Evolutionary conservation across 1,140 invertebrate species (phyloP), one percentile per base, ranked within the genome.

Genomic region (Triops cancriformis): DNA sequence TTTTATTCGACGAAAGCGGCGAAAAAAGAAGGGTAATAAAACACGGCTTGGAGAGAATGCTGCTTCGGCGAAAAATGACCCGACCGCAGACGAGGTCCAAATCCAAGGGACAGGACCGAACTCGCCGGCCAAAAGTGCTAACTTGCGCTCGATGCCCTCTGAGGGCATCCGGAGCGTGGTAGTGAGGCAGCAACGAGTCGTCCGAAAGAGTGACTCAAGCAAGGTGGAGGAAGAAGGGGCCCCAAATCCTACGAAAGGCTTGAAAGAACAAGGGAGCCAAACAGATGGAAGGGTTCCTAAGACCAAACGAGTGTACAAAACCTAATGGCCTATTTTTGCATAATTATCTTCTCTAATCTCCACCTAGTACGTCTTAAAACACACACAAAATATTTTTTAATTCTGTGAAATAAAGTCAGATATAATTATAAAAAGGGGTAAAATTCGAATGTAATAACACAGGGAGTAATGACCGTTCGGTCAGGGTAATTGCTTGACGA

Each of bases 241-340:
- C 6, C 18, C 41, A 26, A 37, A 28, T 2, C 31, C 37, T 9
- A 23, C 73, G 14, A 73, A 42, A 7, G 41, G 27, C 27, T 28
- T 72, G 11, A 31, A 31, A 27, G 72, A 78, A 12, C 77, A 42
- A 26, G 23, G 64, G 1, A 74, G 64, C n/a, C 77, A 78, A 23
- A 78, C 77, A 26, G 77, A 78, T 12, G 72, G 72, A 23, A 73
- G 77, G 18, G 73, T 78, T 23, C 77, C 77, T 7, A 78, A 74
- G 45, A 73, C 77, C 1, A 78, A 74, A 27, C n/a, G 14, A 45
- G 1, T 74, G 1, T 78, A 73, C 27, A 73, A 43, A 73, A 78
- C 14, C 74, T 45, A 73, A 18, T 23, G 12, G 9, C 76, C 31
- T 23, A 77, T 72, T 26, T 37, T n/a, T n/a, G n/a, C n/a, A n/a